Evolutionary conservation across 2,797 vertebrate species (phyloP), one percentile per base, ranked within the genome.

Genomic region (Acipenser ruthenus): DNA sequence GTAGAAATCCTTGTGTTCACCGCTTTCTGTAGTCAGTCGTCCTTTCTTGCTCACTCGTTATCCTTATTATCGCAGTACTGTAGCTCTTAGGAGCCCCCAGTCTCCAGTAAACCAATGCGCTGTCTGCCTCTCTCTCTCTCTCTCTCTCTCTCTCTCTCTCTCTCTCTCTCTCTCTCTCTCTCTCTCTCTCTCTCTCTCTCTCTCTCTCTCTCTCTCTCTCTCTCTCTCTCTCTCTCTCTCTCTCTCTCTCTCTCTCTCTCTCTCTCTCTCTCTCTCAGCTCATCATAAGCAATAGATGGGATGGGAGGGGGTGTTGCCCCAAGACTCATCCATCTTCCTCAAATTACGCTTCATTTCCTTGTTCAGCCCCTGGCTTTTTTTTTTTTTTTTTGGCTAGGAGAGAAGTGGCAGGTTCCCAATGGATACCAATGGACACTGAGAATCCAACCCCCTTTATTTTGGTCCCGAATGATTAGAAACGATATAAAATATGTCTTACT

Each of bases 251-350:
- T 37, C 23, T 37, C 23, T 66, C 76, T 72, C 69, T 68, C 64
- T 52, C 64, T 65, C 79, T 65, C 79, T 78, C 77, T 74, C 78
- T 72, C 73, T 86, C 23, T 37, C 23, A 4, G 23, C 4, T 37
- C 77, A 89, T 90, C 87, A 87, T 87, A 79, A 80, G 80, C 84
- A 85, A 85, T 83, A 87, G 87, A 88, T 88, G 85, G 85, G 86
- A 90, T 88, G 88, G 89, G 90, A 88, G 85, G 88, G 90, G 93
- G 90, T 91, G 90, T 91, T 88, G 86, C 93, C 92, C 86, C 86
- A 88, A 90, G 91, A 89, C 93, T 95, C 95, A 97, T 97, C 95
- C 93, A 96, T 96, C 95, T 96, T 95, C 92, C 89, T 94, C 95
- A 95, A 93, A 95, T 95, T 94, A 95, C 93, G 94, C 93, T 94